Conservation (phyloP, 2,888 invertebrate genomes). For the Clostera curtula region DNA sequence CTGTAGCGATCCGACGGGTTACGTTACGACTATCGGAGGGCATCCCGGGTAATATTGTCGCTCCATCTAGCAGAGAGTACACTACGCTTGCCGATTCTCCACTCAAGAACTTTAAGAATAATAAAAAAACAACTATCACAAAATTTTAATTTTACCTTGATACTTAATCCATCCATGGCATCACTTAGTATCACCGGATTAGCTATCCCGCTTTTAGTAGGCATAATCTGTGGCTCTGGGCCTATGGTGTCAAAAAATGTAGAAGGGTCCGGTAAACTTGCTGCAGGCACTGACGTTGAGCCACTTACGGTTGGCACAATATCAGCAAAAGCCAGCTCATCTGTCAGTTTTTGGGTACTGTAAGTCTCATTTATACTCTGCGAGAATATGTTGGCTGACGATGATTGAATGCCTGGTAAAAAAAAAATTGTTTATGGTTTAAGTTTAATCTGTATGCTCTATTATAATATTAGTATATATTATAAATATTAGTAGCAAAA, state of each 20-base stretch:
- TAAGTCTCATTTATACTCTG: constrained; percentile 47
- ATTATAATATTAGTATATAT: neutral
- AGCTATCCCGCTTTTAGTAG: constrained; percentile 35
- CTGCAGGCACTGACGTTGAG: constrained; percentile 47
- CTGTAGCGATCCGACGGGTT: too few species aligned
- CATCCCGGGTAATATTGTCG: too few species aligned
- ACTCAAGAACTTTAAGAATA: too few species aligned
- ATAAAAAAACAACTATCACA: too few species aligned
- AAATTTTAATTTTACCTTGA: constrained; percentile 38
- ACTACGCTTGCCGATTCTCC: too few species aligned
- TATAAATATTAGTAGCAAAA: too few species aligned
- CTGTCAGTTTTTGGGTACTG: constrained; percentile 32
- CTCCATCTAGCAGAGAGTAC: too few species aligned
- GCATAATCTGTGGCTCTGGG: constrained; percentile 48
- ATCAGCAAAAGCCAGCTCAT: constrained; percentile 47
- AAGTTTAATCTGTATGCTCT: neutral
- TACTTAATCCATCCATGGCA: constrained; percentile 52
- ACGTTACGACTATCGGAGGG: too few species aligned
- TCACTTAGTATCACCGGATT: constrained; percentile 42
- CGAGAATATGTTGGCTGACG: constrained; percentile 35
- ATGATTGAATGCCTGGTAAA: constrained; percentile 28
- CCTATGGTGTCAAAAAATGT: constrained; percentile 69
- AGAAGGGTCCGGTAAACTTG: constrained; percentile 62
- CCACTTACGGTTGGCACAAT: constrained; percentile 54
- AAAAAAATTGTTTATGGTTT: constrained; percentile 3